Conservation (phyloP, 2,888 invertebrate species). For the Eubasilissa splendida region DNA sequence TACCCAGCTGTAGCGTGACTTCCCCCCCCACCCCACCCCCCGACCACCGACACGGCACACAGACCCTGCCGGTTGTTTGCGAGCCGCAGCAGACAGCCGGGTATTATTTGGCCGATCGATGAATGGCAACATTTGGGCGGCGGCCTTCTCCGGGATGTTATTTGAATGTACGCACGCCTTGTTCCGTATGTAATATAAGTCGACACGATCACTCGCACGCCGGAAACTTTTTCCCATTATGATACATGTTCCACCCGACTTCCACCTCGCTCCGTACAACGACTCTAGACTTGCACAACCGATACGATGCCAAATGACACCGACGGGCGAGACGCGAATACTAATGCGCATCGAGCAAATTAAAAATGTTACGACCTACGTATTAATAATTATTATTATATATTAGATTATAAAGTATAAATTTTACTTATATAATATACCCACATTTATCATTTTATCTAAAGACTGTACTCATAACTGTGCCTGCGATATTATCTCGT, state of each 20-base stretch:
- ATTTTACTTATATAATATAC: no score
- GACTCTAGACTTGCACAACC: no score
- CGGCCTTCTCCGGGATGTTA: slow-evolving; percentile 24
- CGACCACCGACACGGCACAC: neutral
- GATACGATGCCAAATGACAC: no score
- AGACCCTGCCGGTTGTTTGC: slow-evolving; percentile 6
- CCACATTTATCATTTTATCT: no score
- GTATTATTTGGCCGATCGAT: slow-evolving; percentile 24
- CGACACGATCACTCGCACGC: neutral
- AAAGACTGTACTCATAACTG: no score
- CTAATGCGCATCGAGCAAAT: no score
- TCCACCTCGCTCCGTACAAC: no score
- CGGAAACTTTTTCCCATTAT: neutral
- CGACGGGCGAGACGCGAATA: no score
- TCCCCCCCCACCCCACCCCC: neutral
- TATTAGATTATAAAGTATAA: no score
- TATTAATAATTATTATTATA: no score
- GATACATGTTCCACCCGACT: neutral
- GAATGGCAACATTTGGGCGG: slow-evolving; percentile 19
- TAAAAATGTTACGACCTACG: no score
- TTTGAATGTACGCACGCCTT: slow-evolving; percentile 16
- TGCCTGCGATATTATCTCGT: no score
- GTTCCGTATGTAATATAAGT: slow-evolving; percentile 18
- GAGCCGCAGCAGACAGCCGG: slow-evolving; percentile 12
- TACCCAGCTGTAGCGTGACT: slow-evolving; percentile 24